Evolutionary conservation across 2,113 vertebrate genomes (phyloP).

Genomic region (Acanthisitta chloris): DNA sequence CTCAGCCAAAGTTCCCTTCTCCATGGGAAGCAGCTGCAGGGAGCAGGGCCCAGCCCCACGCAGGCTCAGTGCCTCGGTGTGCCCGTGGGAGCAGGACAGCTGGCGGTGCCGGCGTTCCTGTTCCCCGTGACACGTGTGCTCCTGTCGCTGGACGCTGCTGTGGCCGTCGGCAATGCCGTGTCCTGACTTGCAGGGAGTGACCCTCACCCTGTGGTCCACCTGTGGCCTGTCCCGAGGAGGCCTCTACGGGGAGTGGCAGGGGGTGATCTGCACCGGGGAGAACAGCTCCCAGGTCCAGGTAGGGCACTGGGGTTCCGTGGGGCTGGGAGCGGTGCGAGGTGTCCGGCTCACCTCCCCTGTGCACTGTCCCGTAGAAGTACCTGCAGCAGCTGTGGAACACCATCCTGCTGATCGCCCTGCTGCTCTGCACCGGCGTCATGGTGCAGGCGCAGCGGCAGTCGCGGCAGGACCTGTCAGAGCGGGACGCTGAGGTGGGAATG

Average conservation of each 20-base stretch:
- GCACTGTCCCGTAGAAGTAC: constrained; percentile 78
- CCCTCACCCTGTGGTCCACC: constrained; percentile 93
- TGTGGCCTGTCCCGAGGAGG: constrained; percentile 90
- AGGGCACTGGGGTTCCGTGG: accelerated
- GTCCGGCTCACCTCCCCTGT: accelerated
- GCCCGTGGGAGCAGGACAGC: not conserved
- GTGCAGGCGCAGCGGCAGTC: constrained; percentile 91
- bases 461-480: constrained; percentile 70
- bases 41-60: not conserved
- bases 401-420: constrained; percentile 87
- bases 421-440: constrained; percentile 89
- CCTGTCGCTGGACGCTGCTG: accelerated
- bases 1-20: accelerated
- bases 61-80: not conserved
- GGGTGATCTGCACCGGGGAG: constrained; percentile 91
- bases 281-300: constrained; percentile 93
- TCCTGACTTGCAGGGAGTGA: constrained; percentile 80
- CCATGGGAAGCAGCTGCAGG: not conserved
- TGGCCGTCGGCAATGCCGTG: accelerated
- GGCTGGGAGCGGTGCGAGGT: accelerated
- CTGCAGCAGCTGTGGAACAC: constrained; percentile 96
- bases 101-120: not conserved
- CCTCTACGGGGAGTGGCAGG: constrained; percentile 92
- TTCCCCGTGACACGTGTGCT: not conserved
- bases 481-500: constrained; percentile 75